Evolutionary conservation across 2,797 vertebrate genomes (phyloP), one percentile per base, ranked within the genome.

Genomic region (Somateria mollissima): DNA sequence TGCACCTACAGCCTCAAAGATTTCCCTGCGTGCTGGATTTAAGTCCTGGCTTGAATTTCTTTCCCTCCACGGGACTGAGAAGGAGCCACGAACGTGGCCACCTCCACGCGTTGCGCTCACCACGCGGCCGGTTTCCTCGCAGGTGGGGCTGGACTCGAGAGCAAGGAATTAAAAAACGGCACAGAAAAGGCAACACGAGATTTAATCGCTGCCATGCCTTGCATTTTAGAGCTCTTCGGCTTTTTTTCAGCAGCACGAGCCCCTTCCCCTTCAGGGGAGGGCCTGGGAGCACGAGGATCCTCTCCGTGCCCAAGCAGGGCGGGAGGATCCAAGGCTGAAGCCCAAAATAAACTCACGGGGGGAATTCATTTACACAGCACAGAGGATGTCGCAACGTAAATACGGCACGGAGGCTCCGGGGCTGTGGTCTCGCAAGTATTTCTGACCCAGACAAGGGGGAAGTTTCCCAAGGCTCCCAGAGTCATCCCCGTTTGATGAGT

Each of bases 111-210:
- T 14, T 30, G 21, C 7, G 25, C 39, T 34, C 5, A 0, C 8
- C 4, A 2, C n/a, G 28, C 24, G 1, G 28, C 70, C n/a, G 57
- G 43, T 56, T 49, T 57, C 75, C 66, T 16, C 30, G 15, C 24
- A 4, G 61, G 36, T 60, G 37, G 5, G 43, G 34, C 32, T 0
- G 3, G 30, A 49, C 21, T 49, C 11, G 47, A 47, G 47, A 47
- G 47, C 11, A 47, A 49, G 22, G 47, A 49, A 24, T 49, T 49
- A 13, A 22, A 49, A 22, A 22, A 49, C 11, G 6, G 47, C 22
- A 13, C 21, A 7, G 6, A 49, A 66, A 84, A 47, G 0, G 3
- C 47, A 14, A 24, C 0, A 1, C 0, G 2, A 30, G 2, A 27
- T 89, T 81, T 64, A 47, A 27, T 27, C 60, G 57, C 73, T 41